Base-by-base conservation (phyloP, 1,140 invertebrate genomes). In the Oncopodura yosiiana region DNA sequence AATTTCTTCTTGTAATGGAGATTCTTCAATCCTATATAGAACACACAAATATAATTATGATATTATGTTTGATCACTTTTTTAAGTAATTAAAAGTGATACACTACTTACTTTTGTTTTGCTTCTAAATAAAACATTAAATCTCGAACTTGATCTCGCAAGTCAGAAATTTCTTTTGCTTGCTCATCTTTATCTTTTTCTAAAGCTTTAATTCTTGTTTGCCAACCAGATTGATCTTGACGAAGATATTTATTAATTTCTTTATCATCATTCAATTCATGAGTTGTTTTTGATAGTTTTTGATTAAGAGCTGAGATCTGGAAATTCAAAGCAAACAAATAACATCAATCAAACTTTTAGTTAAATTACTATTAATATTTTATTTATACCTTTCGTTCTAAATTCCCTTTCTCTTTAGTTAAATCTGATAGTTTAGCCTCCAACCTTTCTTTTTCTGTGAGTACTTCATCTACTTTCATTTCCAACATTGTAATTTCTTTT, bases 71-170 rank as follows among this genome's bases (percentile, higher is more conserved):
- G n/a, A n/a, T n/a, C n/a, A n/a, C n/a, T n/a, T n/a, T n/a, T n/a
- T n/a, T n/a, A n/a, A n/a, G n/a, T n/a, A n/a, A n/a, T n/a, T n/a
- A n/a, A n/a, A 52, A 60, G 62, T 36, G 53, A 58, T 23, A 42
- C 60, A 16, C 69, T 66, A 56, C 66, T n/a, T n/a, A n/a, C n/a
- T n/a, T 73, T 19, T 83, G 76, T 66, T 87, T 83, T 9, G 90
- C 91, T 64, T 96, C 89, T 49, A 98, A 77, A 69, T 85, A 94
- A 73, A 96, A 93, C 90, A 97, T 94, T 1, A 99, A 74, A 77
- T 98, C 94, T 12, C 87, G 74, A 0, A 97, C 73, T 73, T 98
- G 93, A 61, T 96, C 92, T 63, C 85, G 80, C 9, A 98, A 73
- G 14, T 94, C 90, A 0, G 68, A 55, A 2, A 94, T 76, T 77